These are phyloP conservation scores for Siniperca chuatsi DNA, from an alignment of 2,113 vertebrate species.

Conservation along the genomic window DNA sequence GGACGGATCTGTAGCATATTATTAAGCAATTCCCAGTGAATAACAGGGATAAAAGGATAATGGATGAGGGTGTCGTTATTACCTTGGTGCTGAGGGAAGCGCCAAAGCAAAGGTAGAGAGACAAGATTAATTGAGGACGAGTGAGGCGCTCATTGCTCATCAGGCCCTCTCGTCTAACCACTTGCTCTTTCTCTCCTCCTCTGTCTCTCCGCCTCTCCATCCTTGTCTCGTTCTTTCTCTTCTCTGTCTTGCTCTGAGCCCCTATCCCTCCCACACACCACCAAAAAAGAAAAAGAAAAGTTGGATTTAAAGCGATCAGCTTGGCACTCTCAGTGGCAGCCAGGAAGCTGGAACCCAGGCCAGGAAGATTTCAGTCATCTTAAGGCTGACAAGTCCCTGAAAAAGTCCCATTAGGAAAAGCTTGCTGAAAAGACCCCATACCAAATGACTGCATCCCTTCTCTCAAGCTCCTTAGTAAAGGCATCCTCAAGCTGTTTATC, in stretches of 20 bases:
- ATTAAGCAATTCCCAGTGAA: constrained; percentile 97
- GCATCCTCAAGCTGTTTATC: constrained; percentile 77
- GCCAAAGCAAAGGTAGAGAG: constrained; percentile 94
- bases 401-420: constrained; percentile 83
- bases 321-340: constrained; percentile 74
- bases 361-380: constrained; percentile 83
- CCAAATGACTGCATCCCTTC: constrained; percentile 74
- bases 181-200: constrained; percentile 73
- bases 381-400: constrained; percentile 82
- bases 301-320: constrained; percentile 77
- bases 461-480: constrained; percentile 80
- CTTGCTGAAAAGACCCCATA: constrained; percentile 75
- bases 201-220: constrained; percentile 70
- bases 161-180: constrained; percentile 87
- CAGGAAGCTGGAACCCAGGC: constrained; percentile 70
- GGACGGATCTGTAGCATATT: constrained; percentile 98
- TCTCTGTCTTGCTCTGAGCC: constrained; percentile 74
- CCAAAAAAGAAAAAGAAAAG: constrained; percentile 39
- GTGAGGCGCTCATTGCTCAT: constrained; percentile 95
- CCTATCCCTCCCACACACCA: constrained; percentile 78
- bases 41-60: constrained; percentile 98
- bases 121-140: constrained; percentile 99
- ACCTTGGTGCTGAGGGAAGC: constrained; percentile 91
- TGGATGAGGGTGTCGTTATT: constrained; percentile 97
- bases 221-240: constrained; percentile 78